Conservation (phyloP, 2,888 invertebrate genomes). For the Melanostoma mellinum region DNA sequence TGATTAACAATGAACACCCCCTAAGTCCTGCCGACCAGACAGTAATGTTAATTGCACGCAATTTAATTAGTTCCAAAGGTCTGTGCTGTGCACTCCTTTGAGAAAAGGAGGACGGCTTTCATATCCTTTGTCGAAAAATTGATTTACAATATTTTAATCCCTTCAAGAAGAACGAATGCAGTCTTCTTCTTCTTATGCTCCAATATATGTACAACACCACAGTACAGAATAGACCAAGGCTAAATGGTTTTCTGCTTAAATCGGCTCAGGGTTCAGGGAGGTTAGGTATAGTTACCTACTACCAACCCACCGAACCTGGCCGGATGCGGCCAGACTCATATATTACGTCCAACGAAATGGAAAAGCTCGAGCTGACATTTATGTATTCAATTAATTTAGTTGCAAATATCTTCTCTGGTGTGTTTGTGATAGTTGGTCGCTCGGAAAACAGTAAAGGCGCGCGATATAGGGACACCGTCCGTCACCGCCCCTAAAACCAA, state of each 20-base stretch:
- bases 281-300: background rate
- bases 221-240: slow-evolving; percentile 7
- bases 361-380: slow-evolving; percentile 75
- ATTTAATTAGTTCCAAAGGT: slow-evolving; percentile 71
- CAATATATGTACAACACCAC: background rate
- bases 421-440: slow-evolving; percentile 53
- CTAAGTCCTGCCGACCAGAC: slow-evolving; percentile 56
- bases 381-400: slow-evolving; percentile 76
- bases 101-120: slow-evolving; percentile 41
- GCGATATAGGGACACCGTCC: slow-evolving; percentile 44
- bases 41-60: slow-evolving; percentile 72
- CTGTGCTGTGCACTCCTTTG: slow-evolving; percentile 50
- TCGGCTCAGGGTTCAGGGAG: slow-evolving; percentile 1
- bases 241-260: slow-evolving; percentile 1
- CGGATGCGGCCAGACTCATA: slow-evolving; percentile 74
- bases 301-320: slow-evolving; percentile 4
- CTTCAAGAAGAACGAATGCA: slow-evolving; percentile 33
- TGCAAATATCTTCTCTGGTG: slow-evolving; percentile 70
- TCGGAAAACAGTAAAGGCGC: slow-evolving; percentile 37
- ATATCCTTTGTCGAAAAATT: slow-evolving; percentile 70
- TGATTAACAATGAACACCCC: slow-evolving; percentile 4
- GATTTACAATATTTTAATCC: slow-evolving; percentile 73
- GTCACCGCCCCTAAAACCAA: slow-evolving; percentile 8
- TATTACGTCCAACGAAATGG: slow-evolving; percentile 75
- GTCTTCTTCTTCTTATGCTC: slow-evolving; percentile 10